Evolutionary conservation across 2,888 invertebrate genomes (phyloP).

Genomic region (Habroteleia sp.): DNA sequence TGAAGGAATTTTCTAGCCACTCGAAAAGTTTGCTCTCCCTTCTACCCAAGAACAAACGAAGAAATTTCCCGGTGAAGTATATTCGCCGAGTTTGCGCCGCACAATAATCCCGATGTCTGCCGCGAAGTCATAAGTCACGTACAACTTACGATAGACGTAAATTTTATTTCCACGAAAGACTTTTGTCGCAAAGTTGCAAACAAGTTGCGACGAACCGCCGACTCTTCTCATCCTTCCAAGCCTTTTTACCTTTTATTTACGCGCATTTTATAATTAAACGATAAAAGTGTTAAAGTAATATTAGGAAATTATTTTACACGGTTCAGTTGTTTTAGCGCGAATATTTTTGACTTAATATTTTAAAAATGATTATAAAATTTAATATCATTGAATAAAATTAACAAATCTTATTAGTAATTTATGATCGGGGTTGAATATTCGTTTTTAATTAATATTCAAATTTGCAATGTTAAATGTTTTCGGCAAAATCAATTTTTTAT

Average conservation of each 20-base stretch:
- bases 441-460: constrained; percentile 7
- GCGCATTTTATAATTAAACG: constrained; percentile 44
- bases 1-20: constrained; percentile 42
- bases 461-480: constrained; percentile 1
- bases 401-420: too few species aligned
- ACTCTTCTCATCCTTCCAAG: not conserved
- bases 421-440: too few species aligned
- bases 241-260: constrained; percentile 33
- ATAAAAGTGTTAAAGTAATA: constrained; percentile 48
- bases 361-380: too few species aligned
- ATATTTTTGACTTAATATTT: too few species aligned
- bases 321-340: too few species aligned
- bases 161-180: constrained; percentile 59
- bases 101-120: constrained; percentile 61
- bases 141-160: constrained; percentile 61
- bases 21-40: constrained; percentile 49
- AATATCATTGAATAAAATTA: too few species aligned
- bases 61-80: constrained; percentile 52
- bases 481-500: constrained; percentile 14
- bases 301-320: constrained; percentile 13
- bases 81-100: constrained; percentile 53
- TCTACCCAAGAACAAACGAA: constrained; percentile 54
- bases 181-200: constrained; percentile 57
- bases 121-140: constrained; percentile 58
- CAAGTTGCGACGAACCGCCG: constrained; percentile 36